A percentile compares a stretch with the other conserved stretches of the same genome.
Evolutionary conservation across 1,140 invertebrate species (phyloP).

Genomic region (Pristionchus pacificus): DNA sequence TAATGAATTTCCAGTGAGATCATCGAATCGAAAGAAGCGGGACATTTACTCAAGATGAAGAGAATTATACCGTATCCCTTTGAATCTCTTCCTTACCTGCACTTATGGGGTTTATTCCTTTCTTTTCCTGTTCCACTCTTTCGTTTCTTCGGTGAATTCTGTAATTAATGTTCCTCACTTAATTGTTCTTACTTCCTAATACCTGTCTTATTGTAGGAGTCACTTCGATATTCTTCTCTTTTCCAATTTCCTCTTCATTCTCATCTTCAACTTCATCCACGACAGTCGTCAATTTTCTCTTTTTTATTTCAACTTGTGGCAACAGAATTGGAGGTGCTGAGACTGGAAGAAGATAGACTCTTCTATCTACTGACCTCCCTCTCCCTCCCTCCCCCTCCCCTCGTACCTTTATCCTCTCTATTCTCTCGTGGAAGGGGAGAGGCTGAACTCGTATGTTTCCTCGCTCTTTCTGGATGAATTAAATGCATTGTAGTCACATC

Average conservation of each 20-base stretch:
- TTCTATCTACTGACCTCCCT: not conserved
- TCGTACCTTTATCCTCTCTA: not conserved
- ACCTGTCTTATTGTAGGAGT: too few relatives aligned
- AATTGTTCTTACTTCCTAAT: too few relatives aligned
- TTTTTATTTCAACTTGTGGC: too few relatives aligned
- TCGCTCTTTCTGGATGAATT: conserved; percentile 4
- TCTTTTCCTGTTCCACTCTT: not conserved
- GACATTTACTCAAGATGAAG: conserved; percentile 3
- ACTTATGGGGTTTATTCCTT: not conserved
- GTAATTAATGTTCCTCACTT: too few relatives aligned
- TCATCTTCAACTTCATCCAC: too few relatives aligned
- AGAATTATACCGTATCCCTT: not conserved
- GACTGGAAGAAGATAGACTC: not conserved
- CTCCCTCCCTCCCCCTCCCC: not conserved
- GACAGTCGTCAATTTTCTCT: too few relatives aligned
- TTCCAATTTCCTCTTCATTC: too few relatives aligned
- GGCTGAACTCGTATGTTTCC: not conserved
- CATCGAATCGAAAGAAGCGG: not conserved
- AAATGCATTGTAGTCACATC: conserved; percentile 8
- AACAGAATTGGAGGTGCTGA: too few relatives aligned
- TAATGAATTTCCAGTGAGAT: not conserved
- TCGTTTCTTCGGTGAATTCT: conserved; percentile 1
- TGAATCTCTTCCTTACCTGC: not conserved
- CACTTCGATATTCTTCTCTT: too few relatives aligned
- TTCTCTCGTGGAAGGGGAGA: not conserved